Evolutionary conservation across 2,113 vertebrate genomes (phyloP), one percentile per base, ranked within the genome.

Genomic region (Hiodon tergisus): DNA sequence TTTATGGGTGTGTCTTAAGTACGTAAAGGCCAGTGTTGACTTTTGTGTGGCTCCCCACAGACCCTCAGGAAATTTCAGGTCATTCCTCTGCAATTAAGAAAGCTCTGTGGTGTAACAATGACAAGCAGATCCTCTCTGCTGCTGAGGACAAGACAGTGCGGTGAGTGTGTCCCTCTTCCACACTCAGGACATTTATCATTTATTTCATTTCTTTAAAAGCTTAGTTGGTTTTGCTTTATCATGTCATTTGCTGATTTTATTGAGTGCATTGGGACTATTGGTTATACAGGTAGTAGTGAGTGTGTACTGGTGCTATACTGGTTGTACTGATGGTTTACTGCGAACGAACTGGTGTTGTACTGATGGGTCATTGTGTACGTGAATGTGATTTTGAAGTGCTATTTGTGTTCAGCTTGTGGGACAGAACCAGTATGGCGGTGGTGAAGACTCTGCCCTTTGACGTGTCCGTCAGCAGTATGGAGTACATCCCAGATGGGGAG

Each of bases 51-150:
- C 78, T 51, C 62, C 52, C 3, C 61, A 9, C 81, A 99, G 97
- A 98, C 46, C 96, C 96, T 67, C 92, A 92, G 3, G 88, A 97
- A 87, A 91, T 98, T 53, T 90, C 94, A 5, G 96, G 97, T 69
- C 97, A 99, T 80, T 94, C 93, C 2, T 95, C 96, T 69, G 96
- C 95, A 78, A 98, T 99, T 81, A 98, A 96, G 84, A 98, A 98
- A 82, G 96, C 96, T 70, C 85, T 98, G 0, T 99, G 97, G 97
- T 98, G 94, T 83, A 97, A 95, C 79, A 85, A 92, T 2, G 96
- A 99, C 82, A 93, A 90, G 79, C 97, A 97, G 83, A 98, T 99
- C 80, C 92, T 99, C 73, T 99, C 97, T 60, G 93, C 91, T 31
- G 92, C 96, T 3, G 97, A 99, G 0, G 97, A 99, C 83, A 98